These are phyloP conservation scores for Coleophora deauratella DNA, from an alignment of 2,888 invertebrate species.

Conservation along the genomic window DNA sequence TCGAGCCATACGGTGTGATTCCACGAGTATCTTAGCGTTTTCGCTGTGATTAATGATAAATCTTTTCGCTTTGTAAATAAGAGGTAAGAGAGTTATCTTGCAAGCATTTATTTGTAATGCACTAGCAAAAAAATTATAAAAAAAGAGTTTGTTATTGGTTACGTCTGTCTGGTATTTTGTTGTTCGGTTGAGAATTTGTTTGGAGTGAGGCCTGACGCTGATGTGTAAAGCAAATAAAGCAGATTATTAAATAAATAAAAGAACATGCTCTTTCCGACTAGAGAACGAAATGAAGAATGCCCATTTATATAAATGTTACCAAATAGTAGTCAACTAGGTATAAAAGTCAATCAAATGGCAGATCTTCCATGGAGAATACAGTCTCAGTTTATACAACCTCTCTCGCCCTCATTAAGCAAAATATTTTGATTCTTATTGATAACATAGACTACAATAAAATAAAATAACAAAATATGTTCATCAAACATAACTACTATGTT, in stretches of 20 bases:
- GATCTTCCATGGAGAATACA: neutral
- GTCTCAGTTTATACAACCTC: too few species aligned
- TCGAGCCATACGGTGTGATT: neutral
- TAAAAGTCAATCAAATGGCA: too few species aligned
- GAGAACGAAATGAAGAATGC: neutral
- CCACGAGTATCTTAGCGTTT: conserved; percentile 20
- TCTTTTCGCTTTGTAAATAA: conserved; percentile 30
- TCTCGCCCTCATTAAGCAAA: too few species aligned
- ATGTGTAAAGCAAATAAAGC: too few species aligned
- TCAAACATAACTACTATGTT: too few species aligned
- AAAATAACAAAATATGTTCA: too few species aligned
- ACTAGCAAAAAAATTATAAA: conserved; percentile 23
- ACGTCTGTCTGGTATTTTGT: conserved; percentile 24
- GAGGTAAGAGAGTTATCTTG: conserved; percentile 21
- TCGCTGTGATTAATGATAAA: conserved; percentile 30
- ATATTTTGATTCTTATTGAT: too few species aligned
- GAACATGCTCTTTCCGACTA: too few species aligned
- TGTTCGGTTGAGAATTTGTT: conserved; percentile 26
- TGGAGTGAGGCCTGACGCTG: conserved; percentile 8
- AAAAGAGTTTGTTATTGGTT: conserved; percentile 9
- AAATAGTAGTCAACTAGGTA: neutral
- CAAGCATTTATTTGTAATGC: conserved; percentile 47
- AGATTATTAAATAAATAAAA: too few species aligned
- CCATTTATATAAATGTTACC: too few species aligned
- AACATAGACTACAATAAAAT: too few species aligned